phyloP scores from a whole-genome alignment of 1,140 invertebrate species.

The Drosophila baimaii region DNA sequence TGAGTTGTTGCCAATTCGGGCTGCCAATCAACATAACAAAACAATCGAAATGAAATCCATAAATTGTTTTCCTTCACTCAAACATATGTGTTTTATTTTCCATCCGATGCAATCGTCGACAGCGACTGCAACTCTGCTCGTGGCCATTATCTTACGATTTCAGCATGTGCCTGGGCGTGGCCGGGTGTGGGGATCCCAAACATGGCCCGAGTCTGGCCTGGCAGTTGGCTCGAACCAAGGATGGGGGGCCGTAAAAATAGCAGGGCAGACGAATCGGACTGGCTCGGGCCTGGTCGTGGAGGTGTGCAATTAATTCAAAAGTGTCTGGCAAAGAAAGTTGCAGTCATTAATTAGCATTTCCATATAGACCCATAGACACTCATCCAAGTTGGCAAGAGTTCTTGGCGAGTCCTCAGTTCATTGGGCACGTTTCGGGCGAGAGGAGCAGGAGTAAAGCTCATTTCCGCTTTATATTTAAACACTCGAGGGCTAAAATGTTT shows the following conservation, averaged over 20 bases:
- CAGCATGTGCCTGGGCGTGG: conserved; percentile 50
- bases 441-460: conserved; percentile 68
- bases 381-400: conserved; percentile 16
- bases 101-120: conserved; percentile 63
- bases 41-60: conserved; percentile 72
- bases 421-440: conserved; percentile 66
- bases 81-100: conserved; percentile 33
- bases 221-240: conserved; percentile 40
- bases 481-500: conserved; percentile 82
- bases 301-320: conserved; percentile 72
- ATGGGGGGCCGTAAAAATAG: conserved; percentile 43
- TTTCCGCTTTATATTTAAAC: conserved; percentile 83
- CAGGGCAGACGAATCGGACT: conserved; percentile 41
- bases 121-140: conserved; percentile 43
- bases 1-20: conserved; percentile 67
- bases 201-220: conserved; percentile 48
- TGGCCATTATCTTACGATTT: conserved; percentile 67
- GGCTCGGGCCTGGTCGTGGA: conserved; percentile 45
- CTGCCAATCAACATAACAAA: conserved; percentile 77
- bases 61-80: conserved; percentile 57
- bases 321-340: conserved; percentile 70
- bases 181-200: conserved; percentile 51
- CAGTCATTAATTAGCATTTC: conserved; percentile 75
- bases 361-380: conserved; percentile 18
- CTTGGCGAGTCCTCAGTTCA: conserved; percentile 52